A percentile compares a stretch with the other conserved stretches of the same genome.
phyloP scores from a whole-genome alignment of 2,888 invertebrate species.

The Caradrina kadenii region DNA sequence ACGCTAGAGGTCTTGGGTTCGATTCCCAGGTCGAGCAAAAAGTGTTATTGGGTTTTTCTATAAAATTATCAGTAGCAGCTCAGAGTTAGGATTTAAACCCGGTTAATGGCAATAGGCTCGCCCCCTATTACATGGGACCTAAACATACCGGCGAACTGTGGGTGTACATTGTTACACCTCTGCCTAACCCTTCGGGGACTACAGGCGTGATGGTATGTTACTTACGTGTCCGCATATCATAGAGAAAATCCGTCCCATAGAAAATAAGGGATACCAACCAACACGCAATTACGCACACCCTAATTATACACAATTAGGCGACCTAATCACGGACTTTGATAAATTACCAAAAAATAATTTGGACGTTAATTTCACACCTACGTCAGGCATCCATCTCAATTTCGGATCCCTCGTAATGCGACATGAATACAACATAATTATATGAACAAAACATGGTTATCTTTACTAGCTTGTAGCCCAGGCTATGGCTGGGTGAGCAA shows the following conservation, averaged over 20 bases:
- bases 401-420: conserved; percentile 69
- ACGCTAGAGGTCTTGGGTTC: too few relatives aligned
- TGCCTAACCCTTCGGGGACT: too few relatives aligned
- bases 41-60: too few relatives aligned
- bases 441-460: conserved; percentile 72
- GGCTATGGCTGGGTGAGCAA: conserved; percentile 51
- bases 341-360: conserved; percentile 67
- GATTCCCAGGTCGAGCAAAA: too few relatives aligned
- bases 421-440: conserved; percentile 75
- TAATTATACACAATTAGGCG: conserved; percentile 61
- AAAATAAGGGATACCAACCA: conserved; percentile 47
- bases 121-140: too few relatives aligned
- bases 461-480: conserved; percentile 40
- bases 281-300: conserved; percentile 51
- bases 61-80: too few relatives aligned
- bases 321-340: conserved; percentile 62
- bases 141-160: too few relatives aligned
- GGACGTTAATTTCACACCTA: conserved; percentile 65
- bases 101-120: too few relatives aligned
- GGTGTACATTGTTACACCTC: too few relatives aligned
- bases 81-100: too few relatives aligned
- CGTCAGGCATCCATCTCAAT: conserved; percentile 70
- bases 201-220: too few relatives aligned
- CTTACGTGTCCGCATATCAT: neutral
- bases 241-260: conserved; percentile 22